Base-by-base conservation (phyloP, 2,797 vertebrate species). In the Galago senegalensis region DNA sequence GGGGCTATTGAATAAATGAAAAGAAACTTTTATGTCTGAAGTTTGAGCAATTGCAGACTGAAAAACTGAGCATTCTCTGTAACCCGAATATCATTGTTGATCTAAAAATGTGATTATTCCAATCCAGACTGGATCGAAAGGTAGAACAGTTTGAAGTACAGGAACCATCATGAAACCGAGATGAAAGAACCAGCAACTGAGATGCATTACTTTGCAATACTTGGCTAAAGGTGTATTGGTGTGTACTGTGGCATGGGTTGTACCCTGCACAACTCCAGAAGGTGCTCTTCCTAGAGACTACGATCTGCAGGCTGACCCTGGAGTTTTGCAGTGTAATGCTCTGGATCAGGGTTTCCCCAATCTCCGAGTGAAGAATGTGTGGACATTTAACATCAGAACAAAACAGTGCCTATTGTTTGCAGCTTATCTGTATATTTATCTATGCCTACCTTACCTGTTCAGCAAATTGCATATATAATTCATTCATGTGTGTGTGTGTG, bases 31-130 rank as follows among this genome's bases (percentile, higher is more conserved):
- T 46, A 23, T 5, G 31, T 77, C 61, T 84, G 72, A 87, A 49
- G 17, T 72, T 53, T 23, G 72, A 94, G 79, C 37, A 84, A 72
- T 37, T 18, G 25, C 13, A 61, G 67, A n/a, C 23, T 34, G 67
- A 88, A 86, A 91, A 77, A 80, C 25, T 2, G 29, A 53, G 61
- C 56, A 79, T 86, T 91, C 80, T 77, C 56, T 81, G 80, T 20
- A 56, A 81, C 60, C 27, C 40, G 79, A 86, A 81, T 53, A 63
- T 43, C 43, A 75, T 0, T 20, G 31, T 34, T 18, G 20, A 75
- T 56, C 12, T 23, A 53, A 53, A 86, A 83, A 25, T 61, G 40
- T 89, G 34, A 73, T 89, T 46, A 56, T 70, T 90, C 56, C n/a
- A 49, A 76, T 61, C 43, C 25, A 80, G 27, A 81, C 31, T 18